phyloP scores from a whole-genome alignment of 2,113 vertebrate species.

The Charina bottae region DNA sequence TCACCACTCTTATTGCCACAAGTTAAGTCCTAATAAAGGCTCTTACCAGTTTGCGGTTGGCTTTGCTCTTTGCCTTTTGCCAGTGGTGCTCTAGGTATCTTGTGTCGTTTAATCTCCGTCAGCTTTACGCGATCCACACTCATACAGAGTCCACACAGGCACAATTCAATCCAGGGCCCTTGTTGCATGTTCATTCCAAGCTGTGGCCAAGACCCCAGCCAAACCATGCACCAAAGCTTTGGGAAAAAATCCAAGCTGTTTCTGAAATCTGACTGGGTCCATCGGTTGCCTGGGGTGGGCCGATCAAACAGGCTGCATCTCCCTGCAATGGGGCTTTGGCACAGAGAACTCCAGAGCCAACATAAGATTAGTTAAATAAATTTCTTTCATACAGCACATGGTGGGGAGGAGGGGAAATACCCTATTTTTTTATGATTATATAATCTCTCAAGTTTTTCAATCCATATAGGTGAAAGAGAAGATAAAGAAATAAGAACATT shows the following conservation, averaged over 20 bases:
- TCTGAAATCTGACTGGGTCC: too few species aligned
- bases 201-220: neutral
- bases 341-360: neutral
- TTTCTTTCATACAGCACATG: neutral
- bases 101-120: too few species aligned
- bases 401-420: neutral
- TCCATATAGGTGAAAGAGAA: neutral
- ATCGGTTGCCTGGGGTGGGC: too few species aligned
- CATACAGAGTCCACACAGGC: neutral
- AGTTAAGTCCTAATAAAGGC: neutral
- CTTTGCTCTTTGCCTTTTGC: neutral
- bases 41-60: neutral
- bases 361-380: neutral
- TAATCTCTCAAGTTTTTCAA: conserved; percentile 44
- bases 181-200: neutral
- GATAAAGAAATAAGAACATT: conserved; percentile 6
- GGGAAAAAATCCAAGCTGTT: too few species aligned
- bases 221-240: neutral
- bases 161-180: neutral
- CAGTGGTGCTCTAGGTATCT: neutral
- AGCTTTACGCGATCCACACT: neutral
- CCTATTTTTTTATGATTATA: conserved; percentile 12
- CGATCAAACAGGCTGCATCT: neutral
- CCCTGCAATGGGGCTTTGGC: neutral
- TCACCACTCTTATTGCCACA: neutral